Percentiles rank a stretch among this genome's conserved stretches.
phyloP scores from a whole-genome alignment of 2,888 invertebrate species.

The Liopterus haemorrhoidalis region DNA sequence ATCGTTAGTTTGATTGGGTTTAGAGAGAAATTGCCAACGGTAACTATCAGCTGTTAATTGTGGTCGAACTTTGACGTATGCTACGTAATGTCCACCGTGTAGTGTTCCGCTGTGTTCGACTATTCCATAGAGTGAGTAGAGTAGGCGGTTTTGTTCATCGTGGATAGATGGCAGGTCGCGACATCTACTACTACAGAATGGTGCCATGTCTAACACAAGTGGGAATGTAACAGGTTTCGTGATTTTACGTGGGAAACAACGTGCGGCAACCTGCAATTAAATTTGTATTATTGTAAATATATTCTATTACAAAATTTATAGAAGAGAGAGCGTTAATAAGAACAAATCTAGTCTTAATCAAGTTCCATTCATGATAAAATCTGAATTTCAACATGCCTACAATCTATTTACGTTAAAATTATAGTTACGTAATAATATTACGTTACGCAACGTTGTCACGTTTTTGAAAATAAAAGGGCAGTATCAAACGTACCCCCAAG shows the following conservation, averaged over 20 bases:
- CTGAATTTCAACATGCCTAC: no score
- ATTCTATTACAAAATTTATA: background rate
- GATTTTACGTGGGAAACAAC: conserved; percentile 55
- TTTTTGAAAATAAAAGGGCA: no score
- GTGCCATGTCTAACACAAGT: conserved; percentile 76
- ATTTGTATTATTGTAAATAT: background rate
- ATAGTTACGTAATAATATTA: no score
- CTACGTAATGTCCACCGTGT: conserved; percentile 87
- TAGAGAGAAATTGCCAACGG: conserved; percentile 68
- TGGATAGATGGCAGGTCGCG: conserved; percentile 53
- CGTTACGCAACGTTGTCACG: no score
- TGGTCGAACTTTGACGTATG: conserved; percentile 84
- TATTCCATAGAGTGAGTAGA: conserved; percentile 90
- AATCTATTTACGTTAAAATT: no score
- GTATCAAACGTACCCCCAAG: no score
- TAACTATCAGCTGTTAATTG: conserved; percentile 58
- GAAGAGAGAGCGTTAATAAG: background rate
- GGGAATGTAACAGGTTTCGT: conserved; percentile 84
- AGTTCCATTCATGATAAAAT: no score
- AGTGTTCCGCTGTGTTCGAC: conserved; percentile 92
- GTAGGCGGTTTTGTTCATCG: conserved; percentile 51
- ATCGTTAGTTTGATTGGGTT: no score
- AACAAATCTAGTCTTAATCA: background rate
- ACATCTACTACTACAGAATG: conserved; percentile 71
- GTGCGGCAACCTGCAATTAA: conserved; percentile 15